Conservation (phyloP, 2,113 vertebrate genomes). For the Cervus canadensis region DNA sequence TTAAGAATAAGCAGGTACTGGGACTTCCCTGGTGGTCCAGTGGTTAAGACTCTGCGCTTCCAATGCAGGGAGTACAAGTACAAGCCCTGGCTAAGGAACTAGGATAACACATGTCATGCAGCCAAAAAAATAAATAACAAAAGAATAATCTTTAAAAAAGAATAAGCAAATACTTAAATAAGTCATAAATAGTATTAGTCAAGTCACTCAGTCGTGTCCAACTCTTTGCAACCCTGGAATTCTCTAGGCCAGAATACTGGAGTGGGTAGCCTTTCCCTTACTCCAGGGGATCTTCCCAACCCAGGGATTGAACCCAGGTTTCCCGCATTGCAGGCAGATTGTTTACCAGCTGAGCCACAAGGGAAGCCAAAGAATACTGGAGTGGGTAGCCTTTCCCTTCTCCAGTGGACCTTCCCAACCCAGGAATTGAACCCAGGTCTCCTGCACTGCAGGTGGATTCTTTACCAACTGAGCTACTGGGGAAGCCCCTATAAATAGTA, state of each 20-base stretch:
- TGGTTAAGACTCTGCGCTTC: background rate
- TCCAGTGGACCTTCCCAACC: background rate
- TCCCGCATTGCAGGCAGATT: background rate
- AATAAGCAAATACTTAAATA: background rate
- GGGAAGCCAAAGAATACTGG: background rate
- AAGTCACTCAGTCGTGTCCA: background rate
- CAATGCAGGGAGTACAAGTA: background rate
- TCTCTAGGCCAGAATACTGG: background rate
- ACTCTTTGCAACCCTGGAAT: background rate
- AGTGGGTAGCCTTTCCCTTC: background rate
- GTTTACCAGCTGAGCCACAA: background rate
- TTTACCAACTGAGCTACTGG: too few species aligned
- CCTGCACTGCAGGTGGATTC: too few species aligned
- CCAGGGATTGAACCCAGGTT: background rate
- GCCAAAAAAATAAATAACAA: background rate
- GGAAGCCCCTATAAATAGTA: too few species aligned
- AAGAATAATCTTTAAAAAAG: background rate
- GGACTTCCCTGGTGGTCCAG: background rate
- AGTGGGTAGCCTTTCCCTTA: background rate
- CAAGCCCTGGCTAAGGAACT: background rate
- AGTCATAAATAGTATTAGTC: background rate
- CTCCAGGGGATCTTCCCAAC: background rate
- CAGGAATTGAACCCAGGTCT: too few species aligned
- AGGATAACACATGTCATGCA: background rate
- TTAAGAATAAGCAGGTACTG: background rate